Evolutionary conservation across 2,113 vertebrate species (phyloP).

Genomic region (Chaetorhynchus papuensis): DNA sequence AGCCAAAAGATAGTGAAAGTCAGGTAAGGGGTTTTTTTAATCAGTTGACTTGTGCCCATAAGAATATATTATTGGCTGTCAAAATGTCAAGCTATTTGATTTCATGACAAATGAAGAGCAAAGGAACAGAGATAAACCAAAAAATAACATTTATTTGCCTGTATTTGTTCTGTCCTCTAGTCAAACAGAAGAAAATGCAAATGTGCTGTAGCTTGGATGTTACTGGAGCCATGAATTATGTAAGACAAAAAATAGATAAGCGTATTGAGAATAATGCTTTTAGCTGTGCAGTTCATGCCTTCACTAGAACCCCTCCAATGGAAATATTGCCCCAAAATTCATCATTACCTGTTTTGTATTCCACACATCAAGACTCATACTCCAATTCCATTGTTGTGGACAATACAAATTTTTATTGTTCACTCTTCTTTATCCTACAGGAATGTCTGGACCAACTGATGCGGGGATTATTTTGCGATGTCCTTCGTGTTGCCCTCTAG

Average conservation of each 20-base stretch:
- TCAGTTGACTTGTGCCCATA: background rate
- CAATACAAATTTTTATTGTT: background rate
- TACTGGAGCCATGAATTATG: background rate
- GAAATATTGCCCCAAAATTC: background rate
- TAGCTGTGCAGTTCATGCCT: background rate
- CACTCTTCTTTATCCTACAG: background rate
- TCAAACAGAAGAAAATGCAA: conserved; percentile 14
- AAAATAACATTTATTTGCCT: background rate
- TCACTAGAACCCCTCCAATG: background rate
- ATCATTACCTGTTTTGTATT: background rate
- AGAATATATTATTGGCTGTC: background rate
- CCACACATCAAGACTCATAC: background rate
- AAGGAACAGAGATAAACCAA: background rate
- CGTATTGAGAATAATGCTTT: background rate
- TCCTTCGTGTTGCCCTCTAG: background rate
- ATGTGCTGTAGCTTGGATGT: background rate
- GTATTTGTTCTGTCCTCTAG: background rate
- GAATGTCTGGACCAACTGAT: background rate
- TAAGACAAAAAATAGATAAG: background rate
- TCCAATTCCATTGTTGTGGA: background rate
- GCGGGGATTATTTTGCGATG: background rate
- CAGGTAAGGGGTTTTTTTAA: background rate
- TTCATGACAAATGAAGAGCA: conserved; percentile 2
- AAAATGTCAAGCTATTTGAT: background rate
- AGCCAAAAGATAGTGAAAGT: background rate